Conservation (phyloP, 2,113 vertebrate species). For the Circaetus gallicus region DNA sequence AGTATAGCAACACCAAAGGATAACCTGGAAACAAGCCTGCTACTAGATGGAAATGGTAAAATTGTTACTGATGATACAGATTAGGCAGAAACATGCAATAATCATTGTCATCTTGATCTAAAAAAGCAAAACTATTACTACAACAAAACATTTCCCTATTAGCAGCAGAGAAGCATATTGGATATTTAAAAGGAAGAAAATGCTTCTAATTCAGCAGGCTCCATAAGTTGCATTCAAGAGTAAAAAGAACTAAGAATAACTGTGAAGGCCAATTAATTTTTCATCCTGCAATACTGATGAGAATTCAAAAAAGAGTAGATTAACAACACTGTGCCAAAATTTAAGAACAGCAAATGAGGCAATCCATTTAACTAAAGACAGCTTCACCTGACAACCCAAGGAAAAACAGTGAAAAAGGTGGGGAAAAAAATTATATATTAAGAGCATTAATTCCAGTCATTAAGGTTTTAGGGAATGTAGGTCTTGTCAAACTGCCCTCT, state of each 20-base stretch:
- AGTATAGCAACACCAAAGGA: not conserved
- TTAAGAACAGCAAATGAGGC: not conserved
- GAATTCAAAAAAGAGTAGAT: not conserved
- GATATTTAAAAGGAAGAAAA: not conserved
- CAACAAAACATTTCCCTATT: not conserved
- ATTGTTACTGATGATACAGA: not conserved
- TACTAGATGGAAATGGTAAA: not conserved
- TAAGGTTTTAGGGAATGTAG: not conserved
- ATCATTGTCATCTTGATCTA: not conserved
- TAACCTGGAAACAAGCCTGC: not conserved
- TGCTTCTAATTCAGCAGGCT: not conserved
- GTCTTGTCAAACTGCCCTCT: not conserved
- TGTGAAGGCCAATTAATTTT: not conserved
- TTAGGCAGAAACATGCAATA: not conserved
- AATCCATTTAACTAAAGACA: not conserved
- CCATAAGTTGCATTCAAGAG: not conserved
- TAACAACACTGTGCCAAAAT: not conserved
- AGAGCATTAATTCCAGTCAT: not conserved
- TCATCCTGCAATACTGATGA: not conserved
- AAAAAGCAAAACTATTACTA: not conserved
- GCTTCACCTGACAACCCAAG: not conserved
- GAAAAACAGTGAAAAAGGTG: not conserved
- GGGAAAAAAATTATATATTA: not conserved
- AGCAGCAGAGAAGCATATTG: not conserved
- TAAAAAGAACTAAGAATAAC: not conserved